A percentile compares a stretch with the other conserved stretches of the same genome.
phyloP scores from a whole-genome alignment of 2,888 invertebrate species.

The Dilophus febrilis region DNA sequence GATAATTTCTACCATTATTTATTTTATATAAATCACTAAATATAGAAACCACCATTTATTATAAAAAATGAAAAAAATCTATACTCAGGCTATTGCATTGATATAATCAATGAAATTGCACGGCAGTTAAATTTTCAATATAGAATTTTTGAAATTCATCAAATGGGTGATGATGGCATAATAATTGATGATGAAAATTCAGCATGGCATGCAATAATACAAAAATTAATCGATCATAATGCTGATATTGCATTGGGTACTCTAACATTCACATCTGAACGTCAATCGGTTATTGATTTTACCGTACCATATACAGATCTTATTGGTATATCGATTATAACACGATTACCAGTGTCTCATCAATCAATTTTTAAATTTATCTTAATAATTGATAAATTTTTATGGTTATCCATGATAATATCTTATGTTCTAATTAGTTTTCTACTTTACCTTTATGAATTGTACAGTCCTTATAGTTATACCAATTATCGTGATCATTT shows the following conservation, averaged over 20 bases:
- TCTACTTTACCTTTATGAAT: conserved; percentile 91
- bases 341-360: conserved; percentile 74
- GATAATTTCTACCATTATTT: too few relatives aligned
- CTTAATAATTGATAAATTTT: conserved; percentile 87
- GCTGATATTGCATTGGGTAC: conserved; percentile 91
- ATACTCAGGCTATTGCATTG: conserved; percentile 83
- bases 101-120: conserved; percentile 76
- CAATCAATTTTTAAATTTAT: conserved; percentile 93
- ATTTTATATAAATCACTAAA: conserved; percentile 12
- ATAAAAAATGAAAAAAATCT: conserved; percentile 52
- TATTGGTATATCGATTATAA: conserved; percentile 91
- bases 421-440: conserved; percentile 90
- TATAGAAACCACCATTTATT: conserved; percentile 69
- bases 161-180: conserved; percentile 71
- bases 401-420: conserved; percentile 90
- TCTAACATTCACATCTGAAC: conserved; percentile 91
- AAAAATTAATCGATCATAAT: conserved; percentile 61
- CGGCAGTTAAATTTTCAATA: conserved; percentile 77
- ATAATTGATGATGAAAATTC: conserved; percentile 78
- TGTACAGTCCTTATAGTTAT: conserved; percentile 93
- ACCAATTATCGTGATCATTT: conserved; percentile 88
- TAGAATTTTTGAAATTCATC: conserved; percentile 51
- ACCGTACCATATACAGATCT: conserved; percentile 97
- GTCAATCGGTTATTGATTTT: conserved; percentile 93
- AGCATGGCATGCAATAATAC: conserved; percentile 73